Evolutionary conservation across 2,113 vertebrate species (phyloP), one percentile per base, ranked within the genome.

Genomic region (Choloepus hoffmanni): DNA sequence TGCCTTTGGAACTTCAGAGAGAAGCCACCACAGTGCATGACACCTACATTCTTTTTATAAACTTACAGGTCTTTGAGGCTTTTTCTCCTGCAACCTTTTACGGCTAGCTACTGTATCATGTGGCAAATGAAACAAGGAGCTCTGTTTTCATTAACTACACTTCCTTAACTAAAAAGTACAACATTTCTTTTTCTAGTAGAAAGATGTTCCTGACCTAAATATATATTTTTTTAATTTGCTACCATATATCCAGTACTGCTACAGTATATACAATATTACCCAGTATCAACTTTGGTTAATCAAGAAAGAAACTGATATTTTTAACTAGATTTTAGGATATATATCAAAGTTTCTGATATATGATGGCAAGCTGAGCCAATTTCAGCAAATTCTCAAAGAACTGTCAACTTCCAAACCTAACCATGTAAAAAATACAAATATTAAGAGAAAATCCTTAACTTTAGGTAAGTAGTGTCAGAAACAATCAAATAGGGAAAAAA

Each of bases 1-100:
- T 87, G 62, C 96, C 94, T 97, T 91, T 48, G 93, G 96, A 95
- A 93, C 89, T 94, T 97, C 40, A 96, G 23, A 97, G 79, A 97
- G 96, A 96, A 97, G 82, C 73, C 7, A 28, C 94, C 76, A 7
- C 53, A 62, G 33, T 73, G 24, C 78, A 63, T 53, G 65, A 65
- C 43, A 81, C 62, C 79, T 77, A 90, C 13, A 36, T 89, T 88
- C 9, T 93, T 97, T 97, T 98, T 55, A 78, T 89, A 97, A 94
- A 81, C 95, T 96, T 95, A 60, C 23, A 78, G 95, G 83, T 97
- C 78, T 89, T 21, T 73, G 58, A 30, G 13, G 65, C 26, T 19
- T 96, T 85, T 90, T 24, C 50, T 91, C 89, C 86, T 87, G 48
- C 50, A 95, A 58, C 19, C 72, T 89, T 84, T 85, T 91, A 77